A percentile compares a stretch with the other conserved stretches of the same genome.
Evolutionary conservation across 2,888 invertebrate species (phyloP).

Genomic region (Actias luna): DNA sequence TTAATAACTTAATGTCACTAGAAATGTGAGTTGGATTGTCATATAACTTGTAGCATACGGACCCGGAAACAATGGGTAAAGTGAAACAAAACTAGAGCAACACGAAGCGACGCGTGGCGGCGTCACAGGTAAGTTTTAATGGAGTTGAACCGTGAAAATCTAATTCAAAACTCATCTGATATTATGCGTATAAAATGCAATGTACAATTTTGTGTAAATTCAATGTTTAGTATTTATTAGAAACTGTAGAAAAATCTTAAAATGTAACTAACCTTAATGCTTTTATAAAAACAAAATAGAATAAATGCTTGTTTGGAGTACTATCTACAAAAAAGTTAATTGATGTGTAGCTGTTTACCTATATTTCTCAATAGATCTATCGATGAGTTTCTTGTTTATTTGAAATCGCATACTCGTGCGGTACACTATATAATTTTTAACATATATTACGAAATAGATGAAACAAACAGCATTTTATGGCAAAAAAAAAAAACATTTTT

Average conservation of each 20-base stretch:
- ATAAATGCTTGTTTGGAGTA: no score
- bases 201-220: slow-evolving; percentile 22
- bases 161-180: slow-evolving; percentile 42
- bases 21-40: neutral
- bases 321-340: no score
- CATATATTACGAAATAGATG: no score
- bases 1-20: neutral
- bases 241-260: neutral
- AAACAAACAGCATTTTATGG: no score
- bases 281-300: no score
- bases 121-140: slow-evolving; percentile 51
- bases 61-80: neutral
- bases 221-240: neutral
- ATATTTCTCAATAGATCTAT: no score
- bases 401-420: no score
- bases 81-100: slow-evolving; percentile 6
- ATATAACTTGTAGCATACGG: neutral
- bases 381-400: no score
- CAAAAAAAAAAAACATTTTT: no score
- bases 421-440: no score
- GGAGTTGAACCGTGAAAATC: slow-evolving; percentile 51
- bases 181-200: slow-evolving; percentile 37
- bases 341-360: no score
- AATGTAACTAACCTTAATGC: neutral
- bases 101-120: slow-evolving; percentile 3